Percentiles rank a stretch among this genome's conserved stretches.
Conservation (phyloP, 1,140 invertebrate species). For the Trichomalopsis sarcophagae region DNA sequence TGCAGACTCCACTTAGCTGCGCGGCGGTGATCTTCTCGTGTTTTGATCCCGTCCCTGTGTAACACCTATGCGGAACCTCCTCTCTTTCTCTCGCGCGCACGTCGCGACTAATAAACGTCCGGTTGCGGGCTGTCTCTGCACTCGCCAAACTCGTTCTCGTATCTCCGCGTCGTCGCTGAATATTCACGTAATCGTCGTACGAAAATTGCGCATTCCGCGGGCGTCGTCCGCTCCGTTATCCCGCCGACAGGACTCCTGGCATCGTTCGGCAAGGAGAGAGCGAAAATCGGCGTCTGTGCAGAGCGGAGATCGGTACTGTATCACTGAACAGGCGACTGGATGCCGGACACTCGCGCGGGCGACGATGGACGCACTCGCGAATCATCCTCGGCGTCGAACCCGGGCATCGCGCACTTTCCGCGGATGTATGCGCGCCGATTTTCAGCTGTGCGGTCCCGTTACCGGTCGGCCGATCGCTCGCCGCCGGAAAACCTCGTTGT, state of each 20-base stretch:
- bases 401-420: background rate
- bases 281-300: too few relatives aligned
- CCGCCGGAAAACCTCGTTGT: background rate
- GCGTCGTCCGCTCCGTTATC: background rate
- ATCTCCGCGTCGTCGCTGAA: background rate
- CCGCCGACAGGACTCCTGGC: background rate
- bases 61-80: too few relatives aligned
- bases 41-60: background rate
- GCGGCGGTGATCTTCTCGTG: background rate
- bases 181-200: background rate
- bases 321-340: too few relatives aligned
- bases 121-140: background rate
- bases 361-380: background rate
- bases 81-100: background rate
- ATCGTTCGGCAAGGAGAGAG: background rate
- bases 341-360: too few relatives aligned
- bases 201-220: background rate
- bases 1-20: background rate
- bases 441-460: background rate
- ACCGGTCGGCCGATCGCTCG: background rate
- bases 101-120: background rate
- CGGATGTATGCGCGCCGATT: too few relatives aligned
- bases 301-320: too few relatives aligned
- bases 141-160: background rate
- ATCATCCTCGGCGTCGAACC: background rate